These are phyloP conservation scores for Danio tinwini DNA, from an alignment of 2,797 vertebrate species.

Conservation along the genomic window DNA sequence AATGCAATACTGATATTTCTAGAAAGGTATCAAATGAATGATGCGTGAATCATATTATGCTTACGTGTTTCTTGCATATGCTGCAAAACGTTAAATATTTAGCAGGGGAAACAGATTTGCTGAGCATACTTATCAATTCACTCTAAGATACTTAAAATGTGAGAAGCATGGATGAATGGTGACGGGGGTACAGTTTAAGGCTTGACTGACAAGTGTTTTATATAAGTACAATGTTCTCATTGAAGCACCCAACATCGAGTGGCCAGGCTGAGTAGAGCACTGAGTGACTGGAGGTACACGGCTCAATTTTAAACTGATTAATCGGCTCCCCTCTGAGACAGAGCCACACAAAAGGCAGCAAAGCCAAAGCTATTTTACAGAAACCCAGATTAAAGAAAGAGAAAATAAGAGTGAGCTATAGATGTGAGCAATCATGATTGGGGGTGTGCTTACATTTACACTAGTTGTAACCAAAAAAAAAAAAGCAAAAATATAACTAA, in stretches of 20 bases:
- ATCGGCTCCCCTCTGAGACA: conserved; percentile 53
- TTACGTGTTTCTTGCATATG: conserved; percentile 33
- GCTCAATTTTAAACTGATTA: conserved; percentile 66
- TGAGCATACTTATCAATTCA: conserved; percentile 50
- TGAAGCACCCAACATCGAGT: conserved; percentile 55
- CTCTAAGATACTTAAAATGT: conserved; percentile 45
- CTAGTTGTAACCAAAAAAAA: neutral
- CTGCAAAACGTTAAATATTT: conserved; percentile 34
- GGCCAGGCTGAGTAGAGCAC: conserved; percentile 36
- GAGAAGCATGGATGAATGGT: conserved; percentile 37
- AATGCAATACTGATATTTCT: conserved; percentile 10
- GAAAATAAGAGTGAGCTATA: conserved; percentile 19
- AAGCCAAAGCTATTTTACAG: conserved; percentile 37
- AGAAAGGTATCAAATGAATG: neutral
- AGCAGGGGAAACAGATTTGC: conserved; percentile 27
- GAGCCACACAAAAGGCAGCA: conserved; percentile 61
- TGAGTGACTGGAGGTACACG: conserved; percentile 34
- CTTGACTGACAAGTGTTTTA: conserved; percentile 74
- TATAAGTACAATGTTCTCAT: conserved; percentile 68
- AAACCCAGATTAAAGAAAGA: neutral
- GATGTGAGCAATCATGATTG: conserved; percentile 13
- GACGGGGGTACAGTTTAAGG: conserved; percentile 56
- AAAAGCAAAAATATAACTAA: conserved; percentile 11
- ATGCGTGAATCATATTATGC: conserved; percentile 11
- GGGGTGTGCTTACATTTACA: neutral